phyloP scores from a whole-genome alignment of 1,140 invertebrate species.

The Diachasma alloeum region DNA sequence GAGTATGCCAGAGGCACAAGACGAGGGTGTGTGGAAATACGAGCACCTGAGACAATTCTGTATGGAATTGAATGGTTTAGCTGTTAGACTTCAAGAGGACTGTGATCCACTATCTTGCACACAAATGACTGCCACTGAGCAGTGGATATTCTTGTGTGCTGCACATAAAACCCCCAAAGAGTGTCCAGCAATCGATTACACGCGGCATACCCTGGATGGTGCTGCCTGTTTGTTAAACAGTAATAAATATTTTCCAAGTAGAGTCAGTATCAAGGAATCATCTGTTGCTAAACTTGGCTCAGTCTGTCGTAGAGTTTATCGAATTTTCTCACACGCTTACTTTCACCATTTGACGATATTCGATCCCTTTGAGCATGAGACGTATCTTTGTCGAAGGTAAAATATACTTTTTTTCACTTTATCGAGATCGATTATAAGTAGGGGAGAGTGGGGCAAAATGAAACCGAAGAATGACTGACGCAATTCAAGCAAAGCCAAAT shows the following conservation, averaged over 20 bases:
- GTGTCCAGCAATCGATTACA: conserved; percentile 99
- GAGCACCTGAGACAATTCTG: conserved; percentile 99
- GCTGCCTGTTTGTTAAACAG: conserved; percentile 98
- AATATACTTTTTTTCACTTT: background rate
- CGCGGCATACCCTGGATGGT: conserved; percentile 98
- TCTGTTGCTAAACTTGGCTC: conserved; percentile 98
- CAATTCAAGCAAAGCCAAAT: too few relatives aligned
- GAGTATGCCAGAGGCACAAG: conserved; percentile 94
- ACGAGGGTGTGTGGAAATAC: conserved; percentile 99
- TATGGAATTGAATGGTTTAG: conserved; percentile 98
- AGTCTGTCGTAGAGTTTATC: conserved; percentile 96
- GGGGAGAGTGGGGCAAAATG: too few relatives aligned
- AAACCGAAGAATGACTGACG: too few relatives aligned
- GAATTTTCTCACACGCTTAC: conserved; percentile 99
- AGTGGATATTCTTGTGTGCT: conserved; percentile 99
- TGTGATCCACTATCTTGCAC: conserved; percentile 96
- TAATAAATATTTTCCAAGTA: conserved; percentile 99
- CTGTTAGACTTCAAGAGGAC: conserved; percentile 91
- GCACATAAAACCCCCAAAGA: conserved; percentile 99
- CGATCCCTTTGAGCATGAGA: conserved; percentile 98
- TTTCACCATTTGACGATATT: conserved; percentile 97
- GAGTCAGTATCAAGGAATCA: conserved; percentile 98
- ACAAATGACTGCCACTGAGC: conserved; percentile 99
- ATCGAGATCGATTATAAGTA: too few relatives aligned
- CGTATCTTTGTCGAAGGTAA: conserved; percentile 88